Percentiles rank a stretch among this genome's conserved stretches.
These are phyloP conservation scores for Halichoeres trimaculatus DNA, from an alignment of 2,113 vertebrate genomes.

Conservation along the genomic window DNA sequence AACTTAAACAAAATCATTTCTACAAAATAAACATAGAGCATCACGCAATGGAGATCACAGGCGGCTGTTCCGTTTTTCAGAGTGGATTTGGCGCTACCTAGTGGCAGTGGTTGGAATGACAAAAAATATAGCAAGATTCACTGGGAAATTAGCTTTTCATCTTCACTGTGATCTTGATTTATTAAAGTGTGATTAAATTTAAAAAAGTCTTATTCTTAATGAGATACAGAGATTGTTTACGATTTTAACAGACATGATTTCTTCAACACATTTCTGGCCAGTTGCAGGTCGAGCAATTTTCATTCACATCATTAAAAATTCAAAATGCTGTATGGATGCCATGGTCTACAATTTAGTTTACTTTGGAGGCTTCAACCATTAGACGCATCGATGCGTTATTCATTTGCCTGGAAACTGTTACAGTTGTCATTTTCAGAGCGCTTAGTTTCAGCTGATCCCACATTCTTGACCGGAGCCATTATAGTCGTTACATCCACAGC, in stretches of 20 bases:
- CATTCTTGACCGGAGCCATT: constrained; percentile 50
- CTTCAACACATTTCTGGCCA: too few species aligned
- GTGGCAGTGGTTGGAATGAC: not conserved
- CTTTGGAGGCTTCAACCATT: too few species aligned
- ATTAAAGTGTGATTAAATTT: not conserved
- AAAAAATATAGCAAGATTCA: not conserved
- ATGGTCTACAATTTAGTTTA: too few species aligned
- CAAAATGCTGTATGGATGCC: too few species aligned
- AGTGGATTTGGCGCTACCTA: not conserved
- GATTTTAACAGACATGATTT: too few species aligned
- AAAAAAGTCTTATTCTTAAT: too few species aligned
- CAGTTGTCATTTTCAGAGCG: not conserved
- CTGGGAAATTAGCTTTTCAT: too few species aligned
- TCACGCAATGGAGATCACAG: not conserved
- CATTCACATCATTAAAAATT: too few species aligned
- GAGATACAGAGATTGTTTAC: too few species aligned
- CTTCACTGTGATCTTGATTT: not conserved
- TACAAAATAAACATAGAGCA: not conserved
- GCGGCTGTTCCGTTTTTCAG: not conserved
- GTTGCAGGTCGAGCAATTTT: too few species aligned
- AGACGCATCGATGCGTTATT: too few species aligned
- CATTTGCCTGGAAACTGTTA: not conserved
- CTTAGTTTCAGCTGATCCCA: constrained; percentile 32
- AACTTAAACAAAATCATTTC: not conserved
- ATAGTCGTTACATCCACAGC: constrained; percentile 14